A percentile compares a stretch with the other conserved stretches of the same genome.
Evolutionary conservation across 2,797 vertebrate species (phyloP).

Genomic region (Cyclura pinguis): DNA sequence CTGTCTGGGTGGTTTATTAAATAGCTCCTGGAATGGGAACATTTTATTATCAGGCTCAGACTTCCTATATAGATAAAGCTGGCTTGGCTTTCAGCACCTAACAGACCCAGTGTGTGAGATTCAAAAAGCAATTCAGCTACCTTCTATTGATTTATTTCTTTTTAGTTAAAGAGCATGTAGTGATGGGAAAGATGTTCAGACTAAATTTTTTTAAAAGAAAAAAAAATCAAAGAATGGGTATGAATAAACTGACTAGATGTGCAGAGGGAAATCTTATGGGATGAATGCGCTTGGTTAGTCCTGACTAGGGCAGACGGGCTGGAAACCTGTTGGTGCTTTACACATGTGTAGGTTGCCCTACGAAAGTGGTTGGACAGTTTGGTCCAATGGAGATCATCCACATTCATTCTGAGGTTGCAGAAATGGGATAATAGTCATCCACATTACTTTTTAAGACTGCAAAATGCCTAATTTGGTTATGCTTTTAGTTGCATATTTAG

Average conservation of each 20-base stretch:
- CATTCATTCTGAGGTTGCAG: too few species aligned
- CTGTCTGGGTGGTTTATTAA: slow-evolving; percentile 72
- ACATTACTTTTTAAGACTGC: too few species aligned
- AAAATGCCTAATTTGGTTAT: too few species aligned
- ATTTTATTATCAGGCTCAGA: slow-evolving; percentile 72
- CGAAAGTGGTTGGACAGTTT: too few species aligned
- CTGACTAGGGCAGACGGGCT: too few species aligned
- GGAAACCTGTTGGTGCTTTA: too few species aligned
- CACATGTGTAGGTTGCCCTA: too few species aligned
- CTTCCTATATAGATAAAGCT: slow-evolving; percentile 78
- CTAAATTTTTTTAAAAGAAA: not conserved
- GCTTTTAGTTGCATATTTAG: too few species aligned
- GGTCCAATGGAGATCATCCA: too few species aligned
- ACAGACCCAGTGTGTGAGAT: slow-evolving; percentile 42
- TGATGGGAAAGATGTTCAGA: not conserved
- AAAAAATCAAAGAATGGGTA: not conserved
- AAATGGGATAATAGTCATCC: too few species aligned
- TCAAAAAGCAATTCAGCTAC: slow-evolving; percentile 68
- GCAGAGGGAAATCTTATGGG: not conserved
- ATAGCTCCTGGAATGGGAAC: slow-evolving; percentile 60
- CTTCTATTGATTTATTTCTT: slow-evolving; percentile 10
- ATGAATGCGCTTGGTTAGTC: too few species aligned
- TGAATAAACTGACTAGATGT: not conserved
- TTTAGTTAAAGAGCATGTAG: not conserved
- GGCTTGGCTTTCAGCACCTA: slow-evolving; percentile 64